Evolutionary conservation across 2,888 invertebrate genomes (phyloP), one percentile per base, ranked within the genome.

Genomic region (Muschampia plurimacula): DNA sequence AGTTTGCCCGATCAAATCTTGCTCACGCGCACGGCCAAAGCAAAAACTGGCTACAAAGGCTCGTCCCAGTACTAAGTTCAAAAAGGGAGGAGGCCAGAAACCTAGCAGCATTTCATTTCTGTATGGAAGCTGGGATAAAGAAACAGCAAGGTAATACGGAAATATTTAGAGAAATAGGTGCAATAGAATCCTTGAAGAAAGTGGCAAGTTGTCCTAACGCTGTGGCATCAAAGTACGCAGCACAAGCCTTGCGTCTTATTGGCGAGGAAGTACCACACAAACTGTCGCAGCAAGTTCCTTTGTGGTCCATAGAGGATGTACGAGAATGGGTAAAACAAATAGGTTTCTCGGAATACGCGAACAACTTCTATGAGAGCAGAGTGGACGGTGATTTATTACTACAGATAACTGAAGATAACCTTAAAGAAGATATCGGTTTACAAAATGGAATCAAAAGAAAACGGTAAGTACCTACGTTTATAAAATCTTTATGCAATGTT

Each of bases 111-210:
- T 99, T 99, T 88, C 99, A 99, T 87, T 98, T 99, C 89, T 99
- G 99, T 85, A 99, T 99, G 99, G 99, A 99, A 91, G 99, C 99
- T 12, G 98, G 98, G 52, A 99, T 99, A 71, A 99, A 99, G 89
- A 98, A 98, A 82, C 97, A 97, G 81, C 98, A 98, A 88, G 97
- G 97, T 5, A 98, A 98, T 77, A 98, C 98, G 0, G 97, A 97
- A 88, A 97, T 99, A 83, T 99, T 99, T 87, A 95, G 97, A 75
- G 98, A 98, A 90, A 99, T 99, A 78, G 98, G 98, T 69, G 99
- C 99, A 0, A 97, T 99, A 76, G 98, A 98, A 82, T 97, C 99
- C 0, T 94, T 99, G 81, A 99, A 99, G 87, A 97, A 97, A 84
- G 98, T 99, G 0, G 99, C 99, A 9, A 98, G 99, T 84, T 99